Evolutionary conservation across 2,888 invertebrate genomes (phyloP), one percentile per base, ranked within the genome.

Genomic region (Pollenia amentaria): DNA sequence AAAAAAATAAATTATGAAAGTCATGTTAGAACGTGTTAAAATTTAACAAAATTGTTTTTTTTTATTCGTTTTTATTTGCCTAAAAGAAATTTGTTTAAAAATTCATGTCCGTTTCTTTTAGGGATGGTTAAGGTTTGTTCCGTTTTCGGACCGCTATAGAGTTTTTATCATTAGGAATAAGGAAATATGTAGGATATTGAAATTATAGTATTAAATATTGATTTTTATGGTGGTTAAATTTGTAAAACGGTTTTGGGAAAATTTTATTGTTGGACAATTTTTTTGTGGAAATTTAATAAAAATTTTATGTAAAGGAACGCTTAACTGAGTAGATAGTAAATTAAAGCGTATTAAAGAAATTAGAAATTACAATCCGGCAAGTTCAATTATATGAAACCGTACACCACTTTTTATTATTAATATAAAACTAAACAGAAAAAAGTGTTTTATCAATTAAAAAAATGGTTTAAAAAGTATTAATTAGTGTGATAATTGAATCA

Each of bases 21-120:
- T 85, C 79, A 86, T 86, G 79, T 62, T 60, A 82, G 87, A 87
- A 88, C 88, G 87, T 89, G 88, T 89, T 79, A 84, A 88, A 88
- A 88, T 84, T 84, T 88, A 77, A 64, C n/a, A 73, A 72, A 80
- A 46, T 7, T 73, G 2, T 72, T 75, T 8, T 73, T 10, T 80
- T 75, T 44, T 79, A 29, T 67, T 18, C 9, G 38, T 51, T 40
- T 38, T 73, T 53, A 42, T 83, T 70, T 65, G 53, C 18, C 3
- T 70, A 29, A n/a, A 44, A 53, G 38, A 42, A 78, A 53, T 38
- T 62, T 62, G 16, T 2, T 80, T 48, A 48, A 40, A 51, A 53
- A 64, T 42, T 51, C 64, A 51, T 64, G 51, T 29, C 29, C 16
- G 2, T n/a, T 14, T n/a, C 18, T 69, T 69, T 18, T 53, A 40